phyloP scores from a whole-genome alignment of 2,113 vertebrate species.

The Lichenostomus cassidix region DNA sequence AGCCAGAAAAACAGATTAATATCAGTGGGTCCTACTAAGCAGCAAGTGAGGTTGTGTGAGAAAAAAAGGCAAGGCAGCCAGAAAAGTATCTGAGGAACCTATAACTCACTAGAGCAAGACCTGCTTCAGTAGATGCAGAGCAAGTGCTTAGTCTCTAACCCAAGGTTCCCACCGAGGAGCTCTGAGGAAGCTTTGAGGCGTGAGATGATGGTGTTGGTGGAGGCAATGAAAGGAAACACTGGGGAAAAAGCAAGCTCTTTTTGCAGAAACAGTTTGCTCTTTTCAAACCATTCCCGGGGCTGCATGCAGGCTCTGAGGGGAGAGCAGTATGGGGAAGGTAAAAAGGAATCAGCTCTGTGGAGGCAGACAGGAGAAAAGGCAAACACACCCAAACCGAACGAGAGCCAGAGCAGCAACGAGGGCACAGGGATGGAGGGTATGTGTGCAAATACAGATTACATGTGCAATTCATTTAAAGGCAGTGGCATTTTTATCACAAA shows the following conservation, averaged over 20 bases:
- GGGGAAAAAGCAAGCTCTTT: background rate
- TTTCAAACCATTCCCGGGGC: background rate
- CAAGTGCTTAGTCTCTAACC: background rate
- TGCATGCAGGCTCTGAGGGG: background rate
- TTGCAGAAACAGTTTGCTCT: background rate
- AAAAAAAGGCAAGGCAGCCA: background rate
- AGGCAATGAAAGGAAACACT: background rate
- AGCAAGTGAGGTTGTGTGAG: background rate
- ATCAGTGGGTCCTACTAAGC: background rate
- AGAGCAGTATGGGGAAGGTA: background rate
- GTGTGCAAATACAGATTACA: slow-evolving; percentile 28
- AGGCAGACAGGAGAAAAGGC: background rate
- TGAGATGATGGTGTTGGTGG: background rate
- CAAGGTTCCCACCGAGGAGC: background rate
- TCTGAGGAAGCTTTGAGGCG: background rate
- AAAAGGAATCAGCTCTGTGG: background rate
- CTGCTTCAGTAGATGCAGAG: background rate
- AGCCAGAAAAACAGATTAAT: background rate
- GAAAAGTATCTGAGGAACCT: background rate
- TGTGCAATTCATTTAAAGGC: slow-evolving; percentile 31
- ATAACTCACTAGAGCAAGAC: background rate
- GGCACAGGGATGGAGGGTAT: background rate
- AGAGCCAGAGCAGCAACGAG: background rate
- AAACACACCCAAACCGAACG: background rate
- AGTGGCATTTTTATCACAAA: slow-evolving; percentile 58